Base-by-base conservation (phyloP, 1,140 invertebrate species). In the Hypsibius dujardini region DNA sequence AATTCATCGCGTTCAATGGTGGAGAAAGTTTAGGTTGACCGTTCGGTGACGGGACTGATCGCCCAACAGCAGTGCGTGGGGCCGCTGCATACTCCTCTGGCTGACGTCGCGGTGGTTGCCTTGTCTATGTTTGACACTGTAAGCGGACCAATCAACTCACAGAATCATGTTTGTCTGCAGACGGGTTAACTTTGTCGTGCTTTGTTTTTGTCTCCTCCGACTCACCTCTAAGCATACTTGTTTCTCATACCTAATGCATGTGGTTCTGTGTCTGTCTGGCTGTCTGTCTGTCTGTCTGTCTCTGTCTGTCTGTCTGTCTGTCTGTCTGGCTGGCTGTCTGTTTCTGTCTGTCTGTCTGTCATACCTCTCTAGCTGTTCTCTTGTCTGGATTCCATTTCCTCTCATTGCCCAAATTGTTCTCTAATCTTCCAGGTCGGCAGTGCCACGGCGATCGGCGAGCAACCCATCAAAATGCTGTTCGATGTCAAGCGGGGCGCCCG, bases 1-100 rank as follows among this genome's bases (percentile, higher is more conserved):
- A 2, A 74, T 47, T 74, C 28, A 28, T 28, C 28, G 28, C 28
- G 28, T 28, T 28, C 28, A 28, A 28, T 28, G 28, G 28, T 28
- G 28, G 28, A 28, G 28, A 28, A 28, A 28, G 46, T 67, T 15
- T 73, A 82, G 80, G 82, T 98, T 1, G 95, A 98, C 79, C 84
- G 95, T 69, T 95, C 91, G 79, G 95, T 98, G 1, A 90, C 90
- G n/a, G 82, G 83, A 47, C 81, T 96, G 45, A 85, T 97, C 67
- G 93, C 90, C 1, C 94, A 97, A 80, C 94, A 98, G 76, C 95
- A 98, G 78, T 98, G 94, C 79, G 91, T 98, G 69, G 94, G 95
- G 1, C 92, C 93, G 0, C 80, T 96, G 1, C 94, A 98, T 78
- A 93, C 90, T 2, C 95, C 95, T 1, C 80, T 98, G 2, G 89